Percentiles rank a stretch among this genome's conserved stretches.
Evolutionary conservation across 35 echinoderm and acorn worm genomes (phyloP).

Genomic region (Apostichopus parvimensis): DNA sequence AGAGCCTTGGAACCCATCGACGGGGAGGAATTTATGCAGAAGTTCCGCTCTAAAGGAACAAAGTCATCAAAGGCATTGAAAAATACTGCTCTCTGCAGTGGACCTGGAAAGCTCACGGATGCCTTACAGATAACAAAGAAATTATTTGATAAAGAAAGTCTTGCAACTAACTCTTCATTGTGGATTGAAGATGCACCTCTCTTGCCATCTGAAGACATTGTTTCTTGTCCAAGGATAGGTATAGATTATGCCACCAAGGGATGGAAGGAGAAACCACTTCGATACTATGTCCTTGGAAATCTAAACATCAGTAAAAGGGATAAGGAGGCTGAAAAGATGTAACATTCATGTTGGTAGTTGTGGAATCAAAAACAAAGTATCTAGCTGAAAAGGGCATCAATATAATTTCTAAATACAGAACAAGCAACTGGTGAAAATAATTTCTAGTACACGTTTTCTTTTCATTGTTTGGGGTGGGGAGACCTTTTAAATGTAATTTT

Average conservation of each 20-base stretch:
- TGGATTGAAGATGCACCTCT: conserved; percentile 76
- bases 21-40: conserved; percentile 61
- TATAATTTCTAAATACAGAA: too few species aligned
- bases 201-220: conserved; percentile 55
- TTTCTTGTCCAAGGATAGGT: conserved; percentile 84
- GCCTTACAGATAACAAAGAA: conserved; percentile 67
- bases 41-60: conserved; percentile 46
- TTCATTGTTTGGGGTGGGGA: too few species aligned
- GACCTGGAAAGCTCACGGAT: conserved; percentile 75
- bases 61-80: conserved; percentile 60
- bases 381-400: too few species aligned
- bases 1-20: conserved; percentile 70
- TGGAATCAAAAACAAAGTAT: too few species aligned
- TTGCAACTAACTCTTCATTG: conserved; percentile 31
- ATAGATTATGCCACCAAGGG: conserved; percentile 68
- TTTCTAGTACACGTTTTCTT: too few species aligned
- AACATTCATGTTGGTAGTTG: not conserved
- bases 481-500: too few species aligned
- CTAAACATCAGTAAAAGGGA: conserved; percentile 75
- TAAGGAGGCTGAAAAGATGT: conserved; percentile 62
- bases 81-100: conserved; percentile 76
- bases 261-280: conserved; percentile 80
- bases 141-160: conserved; percentile 47
- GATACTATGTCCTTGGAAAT: conserved; percentile 78
- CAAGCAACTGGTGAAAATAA: too few species aligned